Base-by-base conservation (phyloP, 2,797 vertebrate species). In the Threskiornis aethiopicus region DNA sequence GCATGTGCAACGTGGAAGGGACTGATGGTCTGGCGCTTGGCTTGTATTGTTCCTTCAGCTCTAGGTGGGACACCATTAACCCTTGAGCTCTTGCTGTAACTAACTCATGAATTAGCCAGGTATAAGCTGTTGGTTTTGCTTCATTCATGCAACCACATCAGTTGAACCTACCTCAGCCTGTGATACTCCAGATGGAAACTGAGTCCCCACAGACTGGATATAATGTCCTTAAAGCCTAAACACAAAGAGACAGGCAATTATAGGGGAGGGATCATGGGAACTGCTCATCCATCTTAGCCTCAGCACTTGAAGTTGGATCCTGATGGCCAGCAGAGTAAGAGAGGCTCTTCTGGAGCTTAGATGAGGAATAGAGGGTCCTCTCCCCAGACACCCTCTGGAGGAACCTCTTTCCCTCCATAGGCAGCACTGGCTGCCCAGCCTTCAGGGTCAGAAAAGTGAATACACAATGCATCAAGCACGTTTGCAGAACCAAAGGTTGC, bases 31-130 rank as follows among this genome's bases (percentile, higher is more conserved):
- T 51, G 31, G 71, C 46, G 1, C 79, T 28, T 42, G 39, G 73
- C 62, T 58, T 2, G 15, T 5, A 61, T 92, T 96, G 81, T 96
- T 92, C 71, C 59, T 39, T 76, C 55, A 55, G 39, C 76, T 83
- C 71, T 12, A 58, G 24, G 20, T 47, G 44, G 71, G 66, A 46
- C 26, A 20, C 80, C 16, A 18, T 96, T 95, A 95, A 97, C 93
- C 91, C 92, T 76, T 93, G 35, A 51, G 78, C 59, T 79, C 82
- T 88, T 47, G 15, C 44, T 46, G 52, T n/a, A 42, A 9, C 41
- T n/a, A 42, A 9, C 41, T 78, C 13, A 33, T 52, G 5, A 59
- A 78, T 22, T 33, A 51, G 13, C 57, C 49, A 28, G 46, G 19
- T 33, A n/a, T 9, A 42, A 8, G 12, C n/a, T 79, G 12, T 22